Percentiles rank a stretch among this genome's conserved stretches.
These are phyloP conservation scores for Actinemys pallida DNA, from an alignment of 2,113 vertebrate species.

Conservation along the genomic window DNA sequence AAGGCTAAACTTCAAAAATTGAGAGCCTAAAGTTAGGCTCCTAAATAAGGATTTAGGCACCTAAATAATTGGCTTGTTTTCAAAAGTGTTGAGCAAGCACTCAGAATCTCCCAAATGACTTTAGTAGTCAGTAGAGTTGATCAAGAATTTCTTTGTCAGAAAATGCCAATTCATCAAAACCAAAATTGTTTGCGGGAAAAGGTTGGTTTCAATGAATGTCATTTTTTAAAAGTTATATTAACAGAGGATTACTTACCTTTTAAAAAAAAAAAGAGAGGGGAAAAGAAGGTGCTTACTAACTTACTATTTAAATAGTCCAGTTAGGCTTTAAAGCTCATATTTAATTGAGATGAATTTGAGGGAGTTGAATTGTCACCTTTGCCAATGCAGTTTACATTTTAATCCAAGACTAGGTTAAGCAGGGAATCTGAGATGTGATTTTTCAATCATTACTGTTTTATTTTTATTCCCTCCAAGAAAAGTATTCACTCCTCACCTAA, in stretches of 20 bases:
- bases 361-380: slow-evolving; percentile 2
- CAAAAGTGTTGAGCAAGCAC: too few relatives aligned
- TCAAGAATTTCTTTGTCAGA: background rate
- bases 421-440: slow-evolving; percentile 24
- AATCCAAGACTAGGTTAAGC: slow-evolving; percentile 27
- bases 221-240: slow-evolving; percentile 30
- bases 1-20: too few relatives aligned
- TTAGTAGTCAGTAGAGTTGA: too few relatives aligned
- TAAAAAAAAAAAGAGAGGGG: slow-evolving; percentile 1
- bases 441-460: slow-evolving; percentile 30
- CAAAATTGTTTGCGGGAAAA: background rate
- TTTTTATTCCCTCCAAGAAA: slow-evolving; percentile 34
- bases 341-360: background rate
- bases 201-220: background rate
- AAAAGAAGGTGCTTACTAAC: background rate
- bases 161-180: background rate
- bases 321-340: slow-evolving; percentile 22
- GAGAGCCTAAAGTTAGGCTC: too few relatives aligned
- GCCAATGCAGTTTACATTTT: slow-evolving; percentile 55
- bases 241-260: slow-evolving; percentile 27
- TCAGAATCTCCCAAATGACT: too few relatives aligned
- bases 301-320: slow-evolving; percentile 42
- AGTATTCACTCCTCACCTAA: background rate
- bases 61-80: too few relatives aligned
- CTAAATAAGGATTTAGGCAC: too few relatives aligned